Conservation (phyloP, 1,140 invertebrate species). For the Heliconius melpomene region DNA sequence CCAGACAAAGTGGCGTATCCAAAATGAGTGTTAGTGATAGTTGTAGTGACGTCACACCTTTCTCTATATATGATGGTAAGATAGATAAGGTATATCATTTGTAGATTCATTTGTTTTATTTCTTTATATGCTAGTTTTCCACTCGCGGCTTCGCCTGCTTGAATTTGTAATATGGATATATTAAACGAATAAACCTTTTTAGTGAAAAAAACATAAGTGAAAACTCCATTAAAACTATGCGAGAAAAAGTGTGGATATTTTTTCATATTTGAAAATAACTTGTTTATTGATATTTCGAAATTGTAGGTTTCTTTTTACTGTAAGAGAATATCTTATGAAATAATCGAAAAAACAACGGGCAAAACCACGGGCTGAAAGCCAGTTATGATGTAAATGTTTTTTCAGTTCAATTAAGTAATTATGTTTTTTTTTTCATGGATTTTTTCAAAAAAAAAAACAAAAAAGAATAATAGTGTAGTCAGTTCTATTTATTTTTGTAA, state of each 20-base stretch:
- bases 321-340: too few relatives aligned
- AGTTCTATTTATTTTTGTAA: not conserved
- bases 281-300: too few relatives aligned
- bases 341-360: too few relatives aligned
- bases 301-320: too few relatives aligned
- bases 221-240: too few relatives aligned
- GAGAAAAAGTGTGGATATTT: too few relatives aligned
- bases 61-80: constrained; percentile 41
- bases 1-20: not conserved
- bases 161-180: too few relatives aligned
- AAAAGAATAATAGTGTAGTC: not conserved
- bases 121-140: not conserved
- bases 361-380: too few relatives aligned
- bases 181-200: too few relatives aligned
- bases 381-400: not conserved
- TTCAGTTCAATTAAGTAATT: not conserved
- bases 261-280: too few relatives aligned
- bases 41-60: constrained; percentile 24
- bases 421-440: not conserved
- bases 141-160: too few relatives aligned
- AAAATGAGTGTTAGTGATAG: not conserved
- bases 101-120: not conserved
- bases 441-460: not conserved
- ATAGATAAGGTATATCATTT: constrained; percentile 17
- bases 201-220: too few relatives aligned